phyloP scores from a whole-genome alignment of 1,140 invertebrate genomes.

The Cherax quadricarinatus region DNA sequence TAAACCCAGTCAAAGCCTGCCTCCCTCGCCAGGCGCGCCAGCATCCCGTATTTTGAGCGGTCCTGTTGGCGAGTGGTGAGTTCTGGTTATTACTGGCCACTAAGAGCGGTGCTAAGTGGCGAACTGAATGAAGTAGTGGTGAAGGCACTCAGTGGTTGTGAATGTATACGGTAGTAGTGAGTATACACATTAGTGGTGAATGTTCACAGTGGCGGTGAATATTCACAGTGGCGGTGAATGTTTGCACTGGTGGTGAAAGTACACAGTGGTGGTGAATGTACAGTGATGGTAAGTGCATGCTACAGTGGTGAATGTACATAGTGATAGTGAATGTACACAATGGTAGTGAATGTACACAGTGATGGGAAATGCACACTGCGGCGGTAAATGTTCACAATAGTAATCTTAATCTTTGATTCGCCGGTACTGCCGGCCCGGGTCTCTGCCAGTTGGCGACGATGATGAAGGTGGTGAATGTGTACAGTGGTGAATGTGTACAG shows the following conservation, averaged over 20 bases:
- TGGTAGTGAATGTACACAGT: not conserved
- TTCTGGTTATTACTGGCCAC: not conserved
- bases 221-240: not conserved
- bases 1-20: conserved; percentile 99
- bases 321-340: not conserved
- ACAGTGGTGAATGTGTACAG: not conserved
- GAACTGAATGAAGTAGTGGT: not conserved
- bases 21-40: conserved; percentile 95
- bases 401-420: not conserved
- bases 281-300: not conserved
- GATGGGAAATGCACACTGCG: not conserved
- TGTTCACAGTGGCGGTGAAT: not conserved
- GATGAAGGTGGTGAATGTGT: not conserved
- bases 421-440: too few species aligned
- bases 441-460: too few species aligned
- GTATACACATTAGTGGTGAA: not conserved
- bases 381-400: not conserved
- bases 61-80: conserved; percentile 80
- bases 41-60: conserved; percentile 94
- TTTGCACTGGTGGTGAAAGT: not conserved
- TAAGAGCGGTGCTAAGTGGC: not conserved
- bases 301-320: not conserved
- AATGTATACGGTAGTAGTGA: not conserved
- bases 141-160: not conserved
- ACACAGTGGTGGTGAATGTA: not conserved